Percentiles rank a stretch among this genome's conserved stretches.
phyloP scores from a whole-genome alignment of 2,113 vertebrate species.

The Corydoras sp. region DNA sequence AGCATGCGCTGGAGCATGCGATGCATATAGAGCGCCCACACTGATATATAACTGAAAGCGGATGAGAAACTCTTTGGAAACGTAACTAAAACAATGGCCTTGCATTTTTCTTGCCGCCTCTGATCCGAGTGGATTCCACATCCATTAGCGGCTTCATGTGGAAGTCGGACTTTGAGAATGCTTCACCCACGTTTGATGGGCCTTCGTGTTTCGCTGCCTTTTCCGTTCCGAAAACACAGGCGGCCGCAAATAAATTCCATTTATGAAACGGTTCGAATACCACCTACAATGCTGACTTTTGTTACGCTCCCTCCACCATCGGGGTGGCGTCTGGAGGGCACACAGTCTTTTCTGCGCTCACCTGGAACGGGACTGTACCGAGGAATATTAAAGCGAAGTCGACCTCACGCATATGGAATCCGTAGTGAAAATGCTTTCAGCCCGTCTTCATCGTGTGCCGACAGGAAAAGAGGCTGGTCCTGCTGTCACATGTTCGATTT shows the following conservation, averaged over 20 bases:
- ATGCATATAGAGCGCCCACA: constrained; percentile 16
- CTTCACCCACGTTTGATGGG: not conserved
- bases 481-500: constrained; percentile 32
- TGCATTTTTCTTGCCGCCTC: constrained; percentile 2
- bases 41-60: constrained; percentile 16
- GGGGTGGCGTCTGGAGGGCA: not conserved
- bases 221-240: constrained; percentile 13
- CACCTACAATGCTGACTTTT: constrained; percentile 6
- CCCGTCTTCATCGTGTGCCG: constrained; percentile 10
- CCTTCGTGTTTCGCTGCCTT: constrained; percentile 15
- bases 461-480: constrained; percentile 17
- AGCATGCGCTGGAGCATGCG: constrained; percentile 16
- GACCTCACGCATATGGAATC: constrained; percentile 11
- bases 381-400: constrained; percentile 9
- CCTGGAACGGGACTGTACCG: not conserved
- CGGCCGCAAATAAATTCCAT: constrained; percentile 23
- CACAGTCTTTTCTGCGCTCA: constrained; percentile 1
- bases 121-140: constrained; percentile 1
- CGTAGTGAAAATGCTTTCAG: constrained; percentile 7
- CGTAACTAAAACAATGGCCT: constrained; percentile 26
- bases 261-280: constrained; percentile 10
- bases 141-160: constrained; percentile 14
- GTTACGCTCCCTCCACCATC: not conserved
- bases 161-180: constrained; percentile 19
- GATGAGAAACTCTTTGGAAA: constrained; percentile 21